Percentiles rank a stretch among this genome's conserved stretches.
phyloP scores from a whole-genome alignment of 2,113 vertebrate genomes.

The Spea multiplicata region DNA sequence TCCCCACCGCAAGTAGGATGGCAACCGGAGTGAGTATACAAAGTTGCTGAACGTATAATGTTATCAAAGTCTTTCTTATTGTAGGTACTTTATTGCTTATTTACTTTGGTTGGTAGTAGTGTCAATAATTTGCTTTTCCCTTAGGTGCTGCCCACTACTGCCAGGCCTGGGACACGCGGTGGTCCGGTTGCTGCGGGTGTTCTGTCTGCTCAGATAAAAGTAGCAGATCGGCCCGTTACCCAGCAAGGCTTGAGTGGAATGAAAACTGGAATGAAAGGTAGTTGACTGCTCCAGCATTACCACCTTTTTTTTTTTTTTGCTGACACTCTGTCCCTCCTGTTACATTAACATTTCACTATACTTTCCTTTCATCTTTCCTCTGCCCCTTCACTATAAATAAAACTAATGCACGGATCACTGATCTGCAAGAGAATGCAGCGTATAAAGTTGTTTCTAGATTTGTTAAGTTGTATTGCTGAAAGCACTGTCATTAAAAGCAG shows the following conservation, averaged over 20 bases:
- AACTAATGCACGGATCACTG: no score
- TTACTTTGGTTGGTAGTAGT: no score
- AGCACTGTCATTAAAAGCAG: no score
- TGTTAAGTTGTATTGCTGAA: no score
- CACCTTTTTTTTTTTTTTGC: no score
- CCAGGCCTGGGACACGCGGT: slow-evolving; percentile 75
- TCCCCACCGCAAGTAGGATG: slow-evolving; percentile 71
- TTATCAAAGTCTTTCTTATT: neutral
- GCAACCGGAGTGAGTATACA: slow-evolving; percentile 74
- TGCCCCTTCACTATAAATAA: no score
- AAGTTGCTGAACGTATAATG: neutral
- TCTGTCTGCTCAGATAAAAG: slow-evolving; percentile 87
- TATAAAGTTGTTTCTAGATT: no score
- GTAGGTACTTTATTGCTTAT: neutral
- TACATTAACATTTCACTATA: no score
- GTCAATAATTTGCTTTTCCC: neutral
- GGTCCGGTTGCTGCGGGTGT: slow-evolving; percentile 67
- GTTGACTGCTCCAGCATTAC: neutral
- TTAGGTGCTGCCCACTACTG: slow-evolving; percentile 81
- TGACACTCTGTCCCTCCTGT: no score
- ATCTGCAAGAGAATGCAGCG: no score
- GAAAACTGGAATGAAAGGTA: slow-evolving; percentile 93
- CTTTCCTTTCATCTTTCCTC: no score
- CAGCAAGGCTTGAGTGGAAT: slow-evolving; percentile 96
- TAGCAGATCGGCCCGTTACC: slow-evolving; percentile 91